phyloP scores from a whole-genome alignment of 2,888 invertebrate genomes.

The Shargacucullia verbasci region DNA sequence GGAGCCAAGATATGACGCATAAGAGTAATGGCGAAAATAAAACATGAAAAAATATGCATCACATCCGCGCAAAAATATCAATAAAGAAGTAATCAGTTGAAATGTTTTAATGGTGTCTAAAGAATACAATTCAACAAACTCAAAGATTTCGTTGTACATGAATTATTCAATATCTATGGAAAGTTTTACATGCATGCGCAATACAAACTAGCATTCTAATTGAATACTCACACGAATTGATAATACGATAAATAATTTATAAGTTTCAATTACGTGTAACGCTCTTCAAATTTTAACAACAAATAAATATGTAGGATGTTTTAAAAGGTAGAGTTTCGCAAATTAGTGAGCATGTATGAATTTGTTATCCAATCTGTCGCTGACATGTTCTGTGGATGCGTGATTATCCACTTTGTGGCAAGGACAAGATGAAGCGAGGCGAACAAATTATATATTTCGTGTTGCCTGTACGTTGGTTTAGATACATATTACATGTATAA shows the following conservation, averaged over 20 bases:
- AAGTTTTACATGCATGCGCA: constrained; percentile 26
- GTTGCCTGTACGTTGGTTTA: constrained; percentile 25
- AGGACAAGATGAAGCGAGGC: constrained; percentile 69
- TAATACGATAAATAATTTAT: constrained; percentile 28
- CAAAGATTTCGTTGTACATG: constrained; percentile 7
- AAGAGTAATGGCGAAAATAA: too few relatives aligned
- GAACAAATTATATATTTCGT: constrained; percentile 64
- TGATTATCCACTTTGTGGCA: constrained; percentile 86
- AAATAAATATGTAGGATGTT: constrained; percentile 58
- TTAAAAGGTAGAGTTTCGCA: constrained; percentile 55
- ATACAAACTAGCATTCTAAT: constrained; percentile 19
- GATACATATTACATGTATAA: constrained; percentile 21
- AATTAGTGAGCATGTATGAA: constrained; percentile 77
- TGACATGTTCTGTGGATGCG: constrained; percentile 73
- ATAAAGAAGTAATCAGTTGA: too few relatives aligned
- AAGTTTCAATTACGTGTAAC: constrained; percentile 15
- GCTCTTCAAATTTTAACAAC: constrained; percentile 32
- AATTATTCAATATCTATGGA: constrained; percentile 22
- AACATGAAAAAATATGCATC: too few relatives aligned
- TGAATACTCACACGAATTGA: constrained; percentile 20
- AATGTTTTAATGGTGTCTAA: too few relatives aligned
- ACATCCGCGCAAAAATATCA: too few relatives aligned
- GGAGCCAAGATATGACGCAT: too few relatives aligned
- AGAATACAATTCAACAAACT: too few relatives aligned
- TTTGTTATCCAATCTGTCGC: constrained; percentile 80